Base-by-base conservation (phyloP, 2,113 vertebrate genomes). In the Panurus biarmicus region DNA sequence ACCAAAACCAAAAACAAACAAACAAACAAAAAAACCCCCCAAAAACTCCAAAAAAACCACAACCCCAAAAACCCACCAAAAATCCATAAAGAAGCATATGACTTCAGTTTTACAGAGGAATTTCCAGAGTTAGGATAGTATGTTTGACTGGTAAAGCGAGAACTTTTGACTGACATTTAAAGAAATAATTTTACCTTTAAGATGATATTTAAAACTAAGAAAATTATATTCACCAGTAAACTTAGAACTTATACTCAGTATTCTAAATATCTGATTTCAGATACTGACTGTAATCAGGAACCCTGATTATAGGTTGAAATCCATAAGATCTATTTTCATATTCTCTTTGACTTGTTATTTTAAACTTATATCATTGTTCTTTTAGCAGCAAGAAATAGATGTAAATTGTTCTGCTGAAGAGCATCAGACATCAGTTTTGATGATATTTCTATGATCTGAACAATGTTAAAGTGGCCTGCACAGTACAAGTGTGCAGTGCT, bases 331-430 rank as follows among this genome's bases (percentile, higher is more conserved):
- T 76, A 31, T 56, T 85, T 87, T 61, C 20, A 60, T 93, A 84
- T 92, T 90, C n/a, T 72, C 38, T 92, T 76, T 85, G 64, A 66
- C n/a, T 69, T 83, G 29, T 71, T 87, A 65, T 87, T 93, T 93
- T 80, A 87, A 93, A 92, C 47, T 82, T 77, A 47, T 21, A 57
- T 60, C 16, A 91, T 75, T 87, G 54, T 77, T 89, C 36, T 80
- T 91, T 64, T 82, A 64, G 61, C 29, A 76, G 35, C 18, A 91
- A 87, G 71, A 89, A 89, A 85, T 14, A 60, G 20, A 84, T 90
- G 84, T 28, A 84, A 77, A 56, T 75, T 82, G 26, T 69, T 77
- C 42, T 62, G 35, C 20, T 69, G 18, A 81, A 91, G 28, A 77
- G 18, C 51, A 77, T 56, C 42, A 91, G 33, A 40, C 23, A 72